Percentiles rank a stretch among this genome's conserved stretches.
Conservation (phyloP, 2,888 invertebrate genomes). For the Ochlodes sylvanus region DNA sequence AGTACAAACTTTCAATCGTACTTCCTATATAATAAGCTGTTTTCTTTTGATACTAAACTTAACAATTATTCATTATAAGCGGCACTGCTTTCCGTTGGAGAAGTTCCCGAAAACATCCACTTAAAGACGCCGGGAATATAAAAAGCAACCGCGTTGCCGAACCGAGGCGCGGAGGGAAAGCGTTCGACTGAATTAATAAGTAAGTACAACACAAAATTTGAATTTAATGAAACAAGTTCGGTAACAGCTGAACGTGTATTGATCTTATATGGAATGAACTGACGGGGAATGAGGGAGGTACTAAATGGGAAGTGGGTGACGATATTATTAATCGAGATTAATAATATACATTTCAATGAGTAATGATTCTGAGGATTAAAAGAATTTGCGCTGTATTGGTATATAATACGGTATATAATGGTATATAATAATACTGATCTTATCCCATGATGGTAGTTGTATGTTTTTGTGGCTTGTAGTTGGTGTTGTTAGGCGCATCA, state of each 20-base stretch:
- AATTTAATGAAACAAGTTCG: conserved; percentile 86
- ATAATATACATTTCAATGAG: too few relatives aligned
- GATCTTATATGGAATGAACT: conserved; percentile 71
- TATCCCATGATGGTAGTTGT: too few relatives aligned
- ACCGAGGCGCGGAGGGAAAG: conserved; percentile 68
- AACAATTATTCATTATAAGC: conserved; percentile 12
- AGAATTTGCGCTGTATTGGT: too few relatives aligned
- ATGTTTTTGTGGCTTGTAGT: too few relatives aligned
- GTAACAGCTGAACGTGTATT: conserved; percentile 78
- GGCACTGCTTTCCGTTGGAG: conserved; percentile 45
- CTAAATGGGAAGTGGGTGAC: conserved; percentile 21
- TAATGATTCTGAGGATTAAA: too few relatives aligned
- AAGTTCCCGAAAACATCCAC: conserved; percentile 52
- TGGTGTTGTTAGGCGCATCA: too few relatives aligned
- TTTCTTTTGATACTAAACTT: background rate
- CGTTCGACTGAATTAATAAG: conserved; percentile 83
- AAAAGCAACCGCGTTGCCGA: conserved; percentile 67
- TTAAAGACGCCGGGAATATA: conserved; percentile 65
- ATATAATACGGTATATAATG: too few relatives aligned
- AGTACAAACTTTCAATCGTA: too few relatives aligned
- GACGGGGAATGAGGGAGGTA: conserved; percentile 37
- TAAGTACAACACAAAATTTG: conserved; percentile 85
- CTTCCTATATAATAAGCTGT: background rate
- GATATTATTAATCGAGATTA: conserved; percentile 10
- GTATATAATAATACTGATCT: too few relatives aligned